phyloP scores from a whole-genome alignment of 2,797 vertebrate species.

The Tapirus indicus region DNA sequence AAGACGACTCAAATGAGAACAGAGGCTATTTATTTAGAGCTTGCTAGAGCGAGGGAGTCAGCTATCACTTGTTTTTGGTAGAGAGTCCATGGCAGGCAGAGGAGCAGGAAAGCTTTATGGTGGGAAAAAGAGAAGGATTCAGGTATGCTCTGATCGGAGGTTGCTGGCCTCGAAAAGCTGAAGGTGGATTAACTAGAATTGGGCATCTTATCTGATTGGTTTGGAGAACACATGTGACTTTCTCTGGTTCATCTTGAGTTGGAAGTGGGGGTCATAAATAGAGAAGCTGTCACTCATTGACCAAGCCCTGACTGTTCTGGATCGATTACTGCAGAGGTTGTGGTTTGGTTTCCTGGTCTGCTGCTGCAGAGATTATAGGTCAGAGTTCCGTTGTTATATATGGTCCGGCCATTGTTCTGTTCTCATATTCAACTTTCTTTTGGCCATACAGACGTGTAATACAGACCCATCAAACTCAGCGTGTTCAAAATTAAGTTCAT shows the following conservation, averaged over 20 bases:
- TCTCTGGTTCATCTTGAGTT: not conserved
- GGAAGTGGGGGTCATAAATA: not conserved
- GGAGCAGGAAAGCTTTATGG: not conserved
- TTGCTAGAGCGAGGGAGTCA: not conserved
- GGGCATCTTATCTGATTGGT: not conserved
- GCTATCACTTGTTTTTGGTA: not conserved
- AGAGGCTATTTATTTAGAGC: not conserved
- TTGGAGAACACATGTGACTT: not conserved
- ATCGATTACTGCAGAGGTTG: not conserved
- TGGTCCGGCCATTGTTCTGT: not conserved
- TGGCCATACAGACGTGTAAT: not conserved
- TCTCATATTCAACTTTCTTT: not conserved
- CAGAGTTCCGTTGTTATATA: not conserved
- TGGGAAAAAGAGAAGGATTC: not conserved
- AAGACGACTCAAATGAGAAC: not conserved
- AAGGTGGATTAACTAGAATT: not conserved
- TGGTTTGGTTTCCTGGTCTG: not conserved
- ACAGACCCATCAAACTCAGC: not conserved
- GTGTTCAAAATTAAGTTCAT: not conserved
- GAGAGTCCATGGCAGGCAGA: not conserved
- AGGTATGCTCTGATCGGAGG: not conserved
- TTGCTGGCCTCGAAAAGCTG: not conserved
- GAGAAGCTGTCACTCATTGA: not conserved
- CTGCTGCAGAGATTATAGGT: not conserved
- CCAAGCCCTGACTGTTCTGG: not conserved